Percentiles rank a stretch among this genome's conserved stretches.
These are phyloP conservation scores for Siphamia tubifer DNA, from an alignment of 2,113 vertebrate genomes.

Conservation along the genomic window DNA sequence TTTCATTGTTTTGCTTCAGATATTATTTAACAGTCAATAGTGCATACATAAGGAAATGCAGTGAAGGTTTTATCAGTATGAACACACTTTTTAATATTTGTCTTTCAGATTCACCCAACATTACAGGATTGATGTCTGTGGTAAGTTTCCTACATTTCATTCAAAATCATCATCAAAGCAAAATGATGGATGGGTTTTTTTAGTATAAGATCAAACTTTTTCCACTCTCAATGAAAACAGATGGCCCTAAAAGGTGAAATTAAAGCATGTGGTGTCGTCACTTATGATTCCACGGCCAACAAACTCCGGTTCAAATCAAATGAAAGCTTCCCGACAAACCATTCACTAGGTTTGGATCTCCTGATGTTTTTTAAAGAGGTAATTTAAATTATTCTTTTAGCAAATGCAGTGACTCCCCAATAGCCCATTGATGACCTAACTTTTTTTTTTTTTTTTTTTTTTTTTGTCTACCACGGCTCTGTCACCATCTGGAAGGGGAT, in stretches of 20 bases:
- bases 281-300: slow-evolving; percentile 70
- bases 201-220: neutral
- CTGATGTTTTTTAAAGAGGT: slow-evolving; percentile 79
- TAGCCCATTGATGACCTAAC: too few species aligned
- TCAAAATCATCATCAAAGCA: neutral
- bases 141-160: slow-evolving; percentile 41
- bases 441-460: too few species aligned
- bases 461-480: neutral
- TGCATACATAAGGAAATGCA: neutral
- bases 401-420: neutral
- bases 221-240: slow-evolving; percentile 38
- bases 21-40: too few species aligned
- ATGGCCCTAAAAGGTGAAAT: slow-evolving; percentile 48
- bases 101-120: slow-evolving; percentile 71
- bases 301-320: slow-evolving; percentile 76
- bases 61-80: neutral
- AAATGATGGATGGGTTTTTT: neutral
- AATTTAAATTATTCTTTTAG: neutral
- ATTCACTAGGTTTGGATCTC: slow-evolving; percentile 66
- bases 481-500: slow-evolving; percentile 37
- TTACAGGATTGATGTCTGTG: slow-evolving; percentile 66
- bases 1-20: neutral
- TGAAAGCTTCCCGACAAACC: slow-evolving; percentile 48
- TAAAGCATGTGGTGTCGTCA: slow-evolving; percentile 54
- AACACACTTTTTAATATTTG: neutral